Percentiles rank a stretch among this genome's conserved stretches.
These are phyloP conservation scores for Lordiphosa stackelbergi DNA, from an alignment of 1,140 invertebrate species.

Conservation along the genomic window DNA sequence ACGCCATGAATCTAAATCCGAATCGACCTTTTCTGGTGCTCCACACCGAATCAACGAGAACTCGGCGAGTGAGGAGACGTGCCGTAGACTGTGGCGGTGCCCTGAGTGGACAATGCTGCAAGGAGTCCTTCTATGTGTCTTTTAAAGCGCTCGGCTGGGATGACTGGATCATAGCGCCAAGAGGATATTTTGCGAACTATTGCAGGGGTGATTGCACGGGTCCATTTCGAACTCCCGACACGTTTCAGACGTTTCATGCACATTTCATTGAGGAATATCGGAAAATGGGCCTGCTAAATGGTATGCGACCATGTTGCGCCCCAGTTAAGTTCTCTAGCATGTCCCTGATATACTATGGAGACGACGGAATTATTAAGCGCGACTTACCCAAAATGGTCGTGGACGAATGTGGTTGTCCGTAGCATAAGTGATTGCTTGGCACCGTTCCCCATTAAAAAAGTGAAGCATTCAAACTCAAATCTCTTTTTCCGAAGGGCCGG, in stretches of 20 bases:
- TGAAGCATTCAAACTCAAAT: too few species aligned
- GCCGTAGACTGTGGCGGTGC: conserved; percentile 89
- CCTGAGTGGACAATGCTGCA: conserved; percentile 89
- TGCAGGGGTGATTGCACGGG: conserved; percentile 91
- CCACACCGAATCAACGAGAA: conserved; percentile 82
- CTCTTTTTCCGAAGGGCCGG: too few species aligned
- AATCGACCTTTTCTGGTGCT: conserved; percentile 91
- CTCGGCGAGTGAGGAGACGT: conserved; percentile 85
- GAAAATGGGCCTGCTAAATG: conserved; percentile 84
- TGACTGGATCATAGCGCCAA: conserved; percentile 95
- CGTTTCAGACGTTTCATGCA: conserved; percentile 90
- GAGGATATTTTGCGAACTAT: conserved; percentile 95
- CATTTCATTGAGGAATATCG: conserved; percentile 93
- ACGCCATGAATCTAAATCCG: conserved; percentile 75
- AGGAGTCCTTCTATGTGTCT: conserved; percentile 92
- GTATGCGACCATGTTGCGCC: conserved; percentile 94
- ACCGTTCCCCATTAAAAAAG: too few species aligned
- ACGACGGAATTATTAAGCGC: conserved; percentile 93
- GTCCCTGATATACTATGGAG: conserved; percentile 95
- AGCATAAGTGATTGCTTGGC: conserved; percentile 55
- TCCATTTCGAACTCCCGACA: conserved; percentile 86
- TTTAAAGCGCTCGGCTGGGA: conserved; percentile 95
- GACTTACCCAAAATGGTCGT: conserved; percentile 97
- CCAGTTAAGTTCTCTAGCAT: conserved; percentile 94
- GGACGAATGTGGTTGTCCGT: conserved; percentile 96